Conservation (phyloP, 2,888 invertebrate species). For the Diarsia brunnea region DNA sequence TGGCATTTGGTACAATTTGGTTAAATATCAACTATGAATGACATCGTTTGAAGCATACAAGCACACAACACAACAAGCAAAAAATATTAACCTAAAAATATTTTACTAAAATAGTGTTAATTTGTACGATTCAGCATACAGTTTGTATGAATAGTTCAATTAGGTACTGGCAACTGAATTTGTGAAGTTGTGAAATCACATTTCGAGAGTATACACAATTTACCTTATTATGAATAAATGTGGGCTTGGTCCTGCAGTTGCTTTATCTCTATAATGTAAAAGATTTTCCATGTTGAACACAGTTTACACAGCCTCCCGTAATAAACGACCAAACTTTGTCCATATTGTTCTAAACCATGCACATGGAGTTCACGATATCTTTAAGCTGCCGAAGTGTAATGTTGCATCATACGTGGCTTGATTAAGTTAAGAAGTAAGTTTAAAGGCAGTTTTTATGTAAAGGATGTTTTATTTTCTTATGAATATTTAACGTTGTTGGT, state of each 20-base stretch:
- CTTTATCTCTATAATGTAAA: conserved; percentile 18
- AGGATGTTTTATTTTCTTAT: background rate
- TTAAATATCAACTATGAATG: conserved; percentile 17
- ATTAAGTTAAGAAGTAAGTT: conserved; percentile 11
- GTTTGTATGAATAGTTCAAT: conserved; percentile 45
- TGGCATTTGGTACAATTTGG: background rate
- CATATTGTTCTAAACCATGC: conserved; percentile 48
- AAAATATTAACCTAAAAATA: conserved; percentile 24
- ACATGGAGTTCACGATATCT: conserved; percentile 24
- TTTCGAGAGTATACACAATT: conserved; percentile 6
- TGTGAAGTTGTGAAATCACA: conserved; percentile 11
- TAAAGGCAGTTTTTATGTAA: conserved; percentile 1
- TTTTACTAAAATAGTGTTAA: conserved; percentile 28
- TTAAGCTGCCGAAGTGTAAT: conserved; percentile 20
- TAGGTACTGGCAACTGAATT: conserved; percentile 14
- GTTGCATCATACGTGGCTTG: conserved; percentile 24
- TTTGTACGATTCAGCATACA: conserved; percentile 24
- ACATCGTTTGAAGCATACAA: conserved; percentile 1
- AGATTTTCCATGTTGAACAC: conserved; percentile 26
- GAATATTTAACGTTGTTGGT: background rate
- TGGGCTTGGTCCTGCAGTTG: background rate
- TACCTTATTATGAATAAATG: conserved; percentile 1
- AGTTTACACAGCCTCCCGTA: conserved; percentile 28
- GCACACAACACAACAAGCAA: no score
- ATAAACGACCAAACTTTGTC: conserved; percentile 52